Percentiles rank a stretch among this genome's conserved stretches.
Conservation (phyloP, 1,140 invertebrate species). For the Lasioglossum baleicum region DNA sequence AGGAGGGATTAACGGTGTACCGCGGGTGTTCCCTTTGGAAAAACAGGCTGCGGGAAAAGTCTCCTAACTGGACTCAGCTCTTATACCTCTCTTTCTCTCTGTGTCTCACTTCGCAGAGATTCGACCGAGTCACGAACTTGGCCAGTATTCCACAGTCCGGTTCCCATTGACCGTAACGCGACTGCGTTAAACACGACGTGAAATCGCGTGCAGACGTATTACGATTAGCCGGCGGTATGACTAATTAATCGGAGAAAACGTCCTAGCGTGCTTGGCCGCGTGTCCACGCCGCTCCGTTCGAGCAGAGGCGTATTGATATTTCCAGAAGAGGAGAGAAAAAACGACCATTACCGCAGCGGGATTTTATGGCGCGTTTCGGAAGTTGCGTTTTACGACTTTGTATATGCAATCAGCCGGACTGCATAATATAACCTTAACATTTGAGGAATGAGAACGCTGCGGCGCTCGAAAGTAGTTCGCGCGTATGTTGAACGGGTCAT, state of each 20-base stretch:
- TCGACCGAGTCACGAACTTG: slow-evolving; percentile 12
- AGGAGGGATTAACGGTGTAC: too few species aligned
- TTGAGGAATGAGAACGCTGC: too few species aligned
- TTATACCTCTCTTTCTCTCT: not conserved
- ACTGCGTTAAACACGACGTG: slow-evolving; percentile 30
- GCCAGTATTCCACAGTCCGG: slow-evolving; percentile 12
- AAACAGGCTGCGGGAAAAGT: not conserved
- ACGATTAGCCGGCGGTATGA: not conserved
- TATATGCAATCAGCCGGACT: too few species aligned
- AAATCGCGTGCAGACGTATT: slow-evolving; percentile 33
- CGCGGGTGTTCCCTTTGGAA: not conserved
- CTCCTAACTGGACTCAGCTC: not conserved
- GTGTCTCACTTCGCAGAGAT: not conserved
- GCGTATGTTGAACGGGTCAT: too few species aligned
- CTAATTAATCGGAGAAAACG: slow-evolving; percentile 4
- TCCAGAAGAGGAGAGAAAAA: too few species aligned
- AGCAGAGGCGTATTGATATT: too few species aligned
- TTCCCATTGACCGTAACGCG: slow-evolving; percentile 36
- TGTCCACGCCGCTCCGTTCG: too few species aligned
- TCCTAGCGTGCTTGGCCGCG: not conserved
- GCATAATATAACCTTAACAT: too few species aligned
- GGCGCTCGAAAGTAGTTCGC: too few species aligned
- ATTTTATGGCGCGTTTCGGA: too few species aligned
- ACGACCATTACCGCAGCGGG: too few species aligned
- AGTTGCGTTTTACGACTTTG: too few species aligned